Evolutionary conservation across 1,140 invertebrate species (phyloP), one percentile per base, ranked within the genome.

Genomic region (Drosophila leontia): DNA sequence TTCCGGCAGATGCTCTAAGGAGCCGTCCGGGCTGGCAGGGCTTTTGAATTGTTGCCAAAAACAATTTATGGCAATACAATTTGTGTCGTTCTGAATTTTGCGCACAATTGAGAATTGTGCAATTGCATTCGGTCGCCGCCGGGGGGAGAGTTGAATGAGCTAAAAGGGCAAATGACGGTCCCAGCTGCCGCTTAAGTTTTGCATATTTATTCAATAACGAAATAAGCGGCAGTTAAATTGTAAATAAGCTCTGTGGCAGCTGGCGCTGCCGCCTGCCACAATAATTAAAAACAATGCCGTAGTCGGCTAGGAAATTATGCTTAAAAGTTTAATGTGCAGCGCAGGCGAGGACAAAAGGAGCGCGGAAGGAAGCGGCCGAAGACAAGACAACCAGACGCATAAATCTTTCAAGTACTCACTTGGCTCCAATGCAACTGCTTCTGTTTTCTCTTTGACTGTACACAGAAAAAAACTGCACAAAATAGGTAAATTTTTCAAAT

Each of bases 151-250:
- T 47, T 26, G 23, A 19, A 45, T 8, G 61, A 59, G 61, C 51
- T 48, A 72, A 59, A 44, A 62, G 35, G 71, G 59, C 65, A 75
- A 77, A 64, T 51, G 44, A 51, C 44, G 48, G 51, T 77, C 65
- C 61, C 83, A 78, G 75, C 74, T 74, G 74, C 48, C 44, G 47
- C 59, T 62, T 55, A 61, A 79, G 70, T 80, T 79, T 67, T 75
- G 83, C 80, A 80, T 88, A 88, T 87, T 88, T 87, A 87, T 88
- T 84, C 84, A 83, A 87, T 83, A 87, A 74, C 61, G 76, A 80
- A 88, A 74, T 78, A 67, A 68, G 64, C 72, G 72, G 64, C 80
- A 78, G 80, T 70, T 88, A 78, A 87, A 87, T 86, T 80, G 76
- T 86, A 87, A 86, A 88, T 86, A 86, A 83, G 67, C 75, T 77